These are phyloP conservation scores for Lacerta agilis DNA, from an alignment of 2,797 vertebrate species.

Conservation along the genomic window DNA sequence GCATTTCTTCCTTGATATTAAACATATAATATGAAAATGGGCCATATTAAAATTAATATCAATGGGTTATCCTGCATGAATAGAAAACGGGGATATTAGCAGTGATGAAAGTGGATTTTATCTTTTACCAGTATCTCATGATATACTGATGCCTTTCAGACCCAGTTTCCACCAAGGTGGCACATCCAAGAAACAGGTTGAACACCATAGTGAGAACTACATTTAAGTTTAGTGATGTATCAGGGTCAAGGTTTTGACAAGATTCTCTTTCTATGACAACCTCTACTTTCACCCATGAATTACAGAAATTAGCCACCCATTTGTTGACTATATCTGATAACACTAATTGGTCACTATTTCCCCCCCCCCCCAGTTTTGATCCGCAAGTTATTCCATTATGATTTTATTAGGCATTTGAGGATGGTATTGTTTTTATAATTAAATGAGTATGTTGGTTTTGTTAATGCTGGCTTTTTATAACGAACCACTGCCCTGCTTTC, in stretches of 20 bases:
- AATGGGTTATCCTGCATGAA: not conserved
- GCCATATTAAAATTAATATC: not conserved
- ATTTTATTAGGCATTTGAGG: not conserved
- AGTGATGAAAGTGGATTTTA: not conserved
- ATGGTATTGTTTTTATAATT: not conserved
- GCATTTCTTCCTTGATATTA: not conserved
- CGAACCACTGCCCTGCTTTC: not conserved
- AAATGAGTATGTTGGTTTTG: not conserved
- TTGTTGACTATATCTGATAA: not conserved
- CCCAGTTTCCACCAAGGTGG: not conserved
- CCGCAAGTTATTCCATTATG: not conserved
- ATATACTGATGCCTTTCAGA: not conserved
- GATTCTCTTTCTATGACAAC: not conserved
- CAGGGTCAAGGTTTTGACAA: not conserved
- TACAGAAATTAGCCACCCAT: not conserved
- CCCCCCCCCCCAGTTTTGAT: not conserved
- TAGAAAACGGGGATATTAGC: not conserved
- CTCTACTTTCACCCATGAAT: no score
- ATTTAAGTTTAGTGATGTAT: not conserved
- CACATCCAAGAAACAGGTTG: not conserved
- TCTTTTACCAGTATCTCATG: not conserved
- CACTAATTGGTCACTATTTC: not conserved
- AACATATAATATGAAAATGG: not conserved
- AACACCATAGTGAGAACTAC: not conserved
- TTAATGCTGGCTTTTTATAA: not conserved